These are phyloP conservation scores for Ephialtes manifestator DNA, from an alignment of 2,888 invertebrate species.

Conservation along the genomic window DNA sequence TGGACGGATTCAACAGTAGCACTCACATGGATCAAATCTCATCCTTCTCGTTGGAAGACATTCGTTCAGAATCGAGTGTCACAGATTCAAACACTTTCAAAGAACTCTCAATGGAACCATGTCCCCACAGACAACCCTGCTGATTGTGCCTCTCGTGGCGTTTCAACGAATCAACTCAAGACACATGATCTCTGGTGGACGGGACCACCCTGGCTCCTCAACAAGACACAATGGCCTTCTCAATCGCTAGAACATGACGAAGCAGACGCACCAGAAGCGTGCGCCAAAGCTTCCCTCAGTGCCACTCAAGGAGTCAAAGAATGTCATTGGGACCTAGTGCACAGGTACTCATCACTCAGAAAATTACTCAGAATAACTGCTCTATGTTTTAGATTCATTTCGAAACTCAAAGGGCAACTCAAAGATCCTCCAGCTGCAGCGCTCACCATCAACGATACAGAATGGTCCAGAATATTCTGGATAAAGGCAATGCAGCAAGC, in stretches of 20 bases:
- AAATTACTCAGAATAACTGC: slow-evolving; percentile 34
- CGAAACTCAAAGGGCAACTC: neutral
- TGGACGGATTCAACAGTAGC: slow-evolving; percentile 67
- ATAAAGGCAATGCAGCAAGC: slow-evolving; percentile 40
- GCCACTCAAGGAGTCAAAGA: slow-evolving; percentile 11
- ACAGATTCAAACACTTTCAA: slow-evolving; percentile 57
- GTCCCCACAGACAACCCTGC: slow-evolving; percentile 68
- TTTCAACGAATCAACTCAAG: slow-evolving; percentile 49
- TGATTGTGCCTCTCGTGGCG: slow-evolving; percentile 66
- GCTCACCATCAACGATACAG: neutral
- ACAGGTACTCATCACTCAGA: slow-evolving; percentile 6
- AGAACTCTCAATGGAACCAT: slow-evolving; percentile 51
- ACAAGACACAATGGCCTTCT: slow-evolving; percentile 3
- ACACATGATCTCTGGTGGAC: slow-evolving; percentile 42
- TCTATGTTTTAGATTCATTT: slow-evolving; percentile 23
- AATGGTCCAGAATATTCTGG: slow-evolving; percentile 28
- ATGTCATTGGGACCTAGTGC: slow-evolving; percentile 46
- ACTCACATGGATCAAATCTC: slow-evolving; percentile 55
- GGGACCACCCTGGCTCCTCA: slow-evolving; percentile 48
- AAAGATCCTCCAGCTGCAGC: neutral
- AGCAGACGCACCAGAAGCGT: slow-evolving; percentile 17
- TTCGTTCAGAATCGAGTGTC: slow-evolving; percentile 67
- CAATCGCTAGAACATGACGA: neutral
- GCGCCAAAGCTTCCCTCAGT: slow-evolving; percentile 12
- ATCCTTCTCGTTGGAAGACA: slow-evolving; percentile 5